These are phyloP conservation scores for Bradypus variegatus DNA, from an alignment of 2,797 vertebrate species.

Conservation along the genomic window DNA sequence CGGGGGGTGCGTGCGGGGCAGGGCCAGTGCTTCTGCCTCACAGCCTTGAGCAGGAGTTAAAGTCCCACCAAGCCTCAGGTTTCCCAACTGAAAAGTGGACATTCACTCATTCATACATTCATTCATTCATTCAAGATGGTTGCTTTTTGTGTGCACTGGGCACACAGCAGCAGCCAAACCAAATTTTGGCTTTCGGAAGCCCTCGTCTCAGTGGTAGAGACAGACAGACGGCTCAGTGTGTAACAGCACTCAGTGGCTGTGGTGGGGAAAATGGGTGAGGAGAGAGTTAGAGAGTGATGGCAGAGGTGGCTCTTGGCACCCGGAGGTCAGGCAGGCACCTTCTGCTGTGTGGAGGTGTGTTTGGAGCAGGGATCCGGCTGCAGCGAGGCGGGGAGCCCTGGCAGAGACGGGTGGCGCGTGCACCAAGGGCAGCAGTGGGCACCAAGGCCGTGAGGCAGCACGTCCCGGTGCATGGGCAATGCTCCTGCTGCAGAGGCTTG, in stretches of 20 bases:
- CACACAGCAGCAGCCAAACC: neutral
- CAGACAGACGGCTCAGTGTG: neutral
- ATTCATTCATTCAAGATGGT: neutral
- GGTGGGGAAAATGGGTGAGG: neutral
- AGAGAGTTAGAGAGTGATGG: too few relatives aligned
- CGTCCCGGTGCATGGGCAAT: fast-evolving
- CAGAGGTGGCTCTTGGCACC: too few relatives aligned
- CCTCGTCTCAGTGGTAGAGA: neutral
- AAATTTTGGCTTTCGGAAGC: neutral
- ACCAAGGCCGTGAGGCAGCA: neutral
- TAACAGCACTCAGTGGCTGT: neutral
- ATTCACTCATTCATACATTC: too few relatives aligned
- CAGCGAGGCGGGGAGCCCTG: neutral
- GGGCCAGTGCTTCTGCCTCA: neutral
- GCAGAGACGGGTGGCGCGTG: neutral
- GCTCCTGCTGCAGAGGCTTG: neutral
- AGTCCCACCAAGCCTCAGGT: neutral
- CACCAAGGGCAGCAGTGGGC: neutral
- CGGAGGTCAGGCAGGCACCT: too few relatives aligned
- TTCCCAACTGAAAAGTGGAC: too few relatives aligned
- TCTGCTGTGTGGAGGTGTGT: too few relatives aligned
- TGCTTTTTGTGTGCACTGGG: neutral
- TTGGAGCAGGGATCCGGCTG: neutral
- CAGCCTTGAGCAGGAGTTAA: neutral
- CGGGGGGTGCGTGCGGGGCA: neutral